phyloP scores from a whole-genome alignment of 2,888 invertebrate species.

The Bimastos eiseni region DNA sequence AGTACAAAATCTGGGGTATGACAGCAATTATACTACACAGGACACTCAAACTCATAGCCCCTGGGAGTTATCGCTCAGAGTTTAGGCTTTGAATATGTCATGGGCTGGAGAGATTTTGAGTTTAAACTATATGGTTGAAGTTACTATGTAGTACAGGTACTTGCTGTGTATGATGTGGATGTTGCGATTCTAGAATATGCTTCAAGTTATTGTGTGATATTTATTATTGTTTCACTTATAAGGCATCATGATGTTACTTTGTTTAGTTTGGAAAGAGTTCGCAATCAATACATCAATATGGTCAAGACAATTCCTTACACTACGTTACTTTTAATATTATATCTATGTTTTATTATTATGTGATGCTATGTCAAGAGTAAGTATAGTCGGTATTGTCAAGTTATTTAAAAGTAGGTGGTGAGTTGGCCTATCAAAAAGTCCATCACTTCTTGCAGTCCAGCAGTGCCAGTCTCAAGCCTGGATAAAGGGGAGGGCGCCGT shows the following conservation, averaged over 20 bases:
- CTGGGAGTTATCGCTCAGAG: slow-evolving; percentile 49
- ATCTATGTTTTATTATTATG: background rate
- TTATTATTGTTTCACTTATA: too few relatives aligned
- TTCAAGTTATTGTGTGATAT: background rate
- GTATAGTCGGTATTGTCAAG: too few relatives aligned
- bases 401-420: too few relatives aligned
- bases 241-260: background rate
- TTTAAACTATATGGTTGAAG: background rate
- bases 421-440: too few relatives aligned
- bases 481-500: too few relatives aligned
- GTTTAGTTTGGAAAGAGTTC: background rate
- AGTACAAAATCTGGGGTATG: slow-evolving; percentile 60
- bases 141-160: background rate
- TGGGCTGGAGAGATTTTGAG: background rate
- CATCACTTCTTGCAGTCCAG: too few relatives aligned
- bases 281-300: background rate
- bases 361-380: background rate
- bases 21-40: slow-evolving; percentile 59
- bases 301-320: background rate
- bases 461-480: too few relatives aligned
- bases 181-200: background rate
- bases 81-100: background rate
- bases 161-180: too few relatives aligned
- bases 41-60: slow-evolving; percentile 51
- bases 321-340: background rate